phyloP scores from a whole-genome alignment of 2,888 invertebrate genomes.

The Euproctis similis region DNA sequence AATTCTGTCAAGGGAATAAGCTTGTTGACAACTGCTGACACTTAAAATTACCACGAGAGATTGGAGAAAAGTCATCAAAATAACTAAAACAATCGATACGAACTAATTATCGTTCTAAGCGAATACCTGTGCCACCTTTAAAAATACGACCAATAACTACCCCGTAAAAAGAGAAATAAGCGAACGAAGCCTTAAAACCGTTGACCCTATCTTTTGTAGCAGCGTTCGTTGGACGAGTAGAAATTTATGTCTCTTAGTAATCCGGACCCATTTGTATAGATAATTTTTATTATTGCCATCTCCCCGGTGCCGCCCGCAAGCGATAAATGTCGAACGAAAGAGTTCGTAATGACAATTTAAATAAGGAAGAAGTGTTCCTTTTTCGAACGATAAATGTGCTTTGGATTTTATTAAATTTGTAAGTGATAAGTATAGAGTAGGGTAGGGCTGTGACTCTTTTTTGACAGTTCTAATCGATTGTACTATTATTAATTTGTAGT shows the following conservation, averaged over 20 bases:
- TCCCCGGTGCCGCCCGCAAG: conserved; percentile 63
- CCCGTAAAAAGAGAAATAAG: conserved; percentile 33
- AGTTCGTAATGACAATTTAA: conserved; percentile 75
- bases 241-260: conserved; percentile 74
- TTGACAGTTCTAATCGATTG: conserved; percentile 1
- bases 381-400: conserved; percentile 58
- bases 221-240: conserved; percentile 69
- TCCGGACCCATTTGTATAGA: conserved; percentile 75
- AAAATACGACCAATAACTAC: conserved; percentile 14
- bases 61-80: no score
- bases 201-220: conserved; percentile 68
- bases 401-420: conserved; percentile 61
- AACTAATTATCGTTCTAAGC: no score
- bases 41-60: no score
- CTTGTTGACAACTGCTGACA: no score
- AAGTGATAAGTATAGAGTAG: conserved; percentile 38
- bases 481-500: neutral
- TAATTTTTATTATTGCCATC: conserved; percentile 77
- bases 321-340: conserved; percentile 68
- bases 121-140: conserved; percentile 6
- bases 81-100: no score
- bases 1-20: no score
- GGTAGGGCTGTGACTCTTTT: conserved; percentile 39
- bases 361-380: conserved; percentile 74
- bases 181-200: conserved; percentile 55